Conservation (phyloP, 2,113 vertebrate species). For the Chauna torquata region DNA sequence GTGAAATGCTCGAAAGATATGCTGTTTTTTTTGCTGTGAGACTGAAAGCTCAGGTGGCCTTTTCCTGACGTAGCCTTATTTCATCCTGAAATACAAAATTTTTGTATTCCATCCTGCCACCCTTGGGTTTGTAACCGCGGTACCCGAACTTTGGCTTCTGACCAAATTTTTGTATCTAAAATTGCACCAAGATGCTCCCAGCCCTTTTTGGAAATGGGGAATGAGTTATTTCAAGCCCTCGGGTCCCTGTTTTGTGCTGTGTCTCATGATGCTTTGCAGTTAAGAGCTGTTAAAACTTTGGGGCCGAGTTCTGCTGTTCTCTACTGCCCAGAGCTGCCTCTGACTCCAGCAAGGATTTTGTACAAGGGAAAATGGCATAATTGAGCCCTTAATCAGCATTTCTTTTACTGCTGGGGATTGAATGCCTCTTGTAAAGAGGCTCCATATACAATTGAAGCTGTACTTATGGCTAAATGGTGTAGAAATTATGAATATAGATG, state of each 20-base stretch:
- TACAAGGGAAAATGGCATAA: conserved; percentile 10
- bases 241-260: neutral
- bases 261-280: neutral
- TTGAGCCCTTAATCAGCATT: conserved; percentile 57
- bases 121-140: neutral
- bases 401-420: conserved; percentile 47
- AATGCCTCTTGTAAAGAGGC: conserved; percentile 44
- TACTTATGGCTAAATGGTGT: conserved; percentile 56
- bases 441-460: conserved; percentile 45
- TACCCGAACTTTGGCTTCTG: neutral
- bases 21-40: neutral
- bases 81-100: neutral
- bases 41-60: neutral
- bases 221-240: neutral
- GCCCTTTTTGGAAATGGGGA: neutral
- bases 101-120: neutral
- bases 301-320: neutral
- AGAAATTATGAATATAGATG: conserved; percentile 62
- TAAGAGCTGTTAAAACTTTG: conserved; percentile 2
- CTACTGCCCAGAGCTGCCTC: neutral
- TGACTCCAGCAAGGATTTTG: neutral
- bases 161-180: neutral
- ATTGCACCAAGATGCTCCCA: neutral
- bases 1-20: neutral
- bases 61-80: neutral